Evolutionary conservation across 2,888 invertebrate species (phyloP).

Genomic region (Dorcus hopei): DNA sequence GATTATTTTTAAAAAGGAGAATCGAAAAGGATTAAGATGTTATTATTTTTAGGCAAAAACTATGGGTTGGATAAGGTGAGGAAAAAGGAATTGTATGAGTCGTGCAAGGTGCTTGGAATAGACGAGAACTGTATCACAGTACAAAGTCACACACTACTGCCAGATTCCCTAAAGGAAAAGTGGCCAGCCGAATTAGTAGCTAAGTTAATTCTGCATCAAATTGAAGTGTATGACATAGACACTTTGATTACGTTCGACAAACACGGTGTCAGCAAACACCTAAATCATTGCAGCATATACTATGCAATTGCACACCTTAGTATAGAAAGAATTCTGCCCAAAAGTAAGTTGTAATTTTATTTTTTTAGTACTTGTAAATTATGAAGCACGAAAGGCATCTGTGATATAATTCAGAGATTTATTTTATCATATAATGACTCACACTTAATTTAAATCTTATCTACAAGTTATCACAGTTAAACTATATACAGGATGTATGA

Average conservation of each 20-base stretch:
- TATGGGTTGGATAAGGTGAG: slow-evolving; percentile 54
- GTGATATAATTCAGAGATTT: too few species aligned
- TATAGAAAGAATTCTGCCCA: slow-evolving; percentile 70
- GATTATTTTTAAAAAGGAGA: background rate
- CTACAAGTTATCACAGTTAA: too few species aligned
- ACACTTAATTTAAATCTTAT: too few species aligned
- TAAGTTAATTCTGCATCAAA: slow-evolving; percentile 60
- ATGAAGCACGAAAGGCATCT: background rate
- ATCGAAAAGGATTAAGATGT: background rate
- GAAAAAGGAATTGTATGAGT: slow-evolving; percentile 76
- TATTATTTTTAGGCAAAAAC: slow-evolving; percentile 41
- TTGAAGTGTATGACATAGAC: slow-evolving; percentile 74
- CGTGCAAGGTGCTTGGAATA: slow-evolving; percentile 78
- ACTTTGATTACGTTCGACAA: slow-evolving; percentile 92
- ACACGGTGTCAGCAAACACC: slow-evolving; percentile 88
- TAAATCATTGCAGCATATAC: slow-evolving; percentile 86
- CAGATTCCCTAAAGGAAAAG: slow-evolving; percentile 70
- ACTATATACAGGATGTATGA: too few species aligned
- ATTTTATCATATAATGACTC: too few species aligned
- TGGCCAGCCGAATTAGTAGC: slow-evolving; percentile 72
- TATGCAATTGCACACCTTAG: slow-evolving; percentile 77
- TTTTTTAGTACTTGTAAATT: background rate
- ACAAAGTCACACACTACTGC: slow-evolving; percentile 67
- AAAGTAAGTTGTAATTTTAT: slow-evolving; percentile 56
- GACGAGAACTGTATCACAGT: slow-evolving; percentile 71